phyloP scores from a whole-genome alignment of 2,797 vertebrate genomes.

The Rhodeus uyekii region DNA sequence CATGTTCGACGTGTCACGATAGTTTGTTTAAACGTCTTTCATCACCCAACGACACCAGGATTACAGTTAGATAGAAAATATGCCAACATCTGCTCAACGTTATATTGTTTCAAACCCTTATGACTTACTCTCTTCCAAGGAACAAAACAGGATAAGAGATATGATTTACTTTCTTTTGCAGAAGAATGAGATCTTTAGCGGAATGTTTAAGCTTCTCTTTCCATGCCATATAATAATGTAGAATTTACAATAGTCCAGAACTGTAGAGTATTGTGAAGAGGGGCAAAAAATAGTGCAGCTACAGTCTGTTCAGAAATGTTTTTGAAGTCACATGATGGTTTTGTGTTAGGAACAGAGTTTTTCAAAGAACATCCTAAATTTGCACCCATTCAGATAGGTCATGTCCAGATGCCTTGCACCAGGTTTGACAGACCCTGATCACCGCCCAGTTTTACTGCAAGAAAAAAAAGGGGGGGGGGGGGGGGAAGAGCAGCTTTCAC shows the following conservation, averaged over 20 bases:
- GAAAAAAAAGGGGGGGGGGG: not conserved
- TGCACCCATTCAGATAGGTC: not conserved
- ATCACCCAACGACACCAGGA: not conserved
- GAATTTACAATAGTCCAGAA: not conserved
- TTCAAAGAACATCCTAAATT: not conserved
- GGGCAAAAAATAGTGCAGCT: not conserved
- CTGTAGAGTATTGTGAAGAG: not conserved
- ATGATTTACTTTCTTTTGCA: not conserved
- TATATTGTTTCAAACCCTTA: not conserved
- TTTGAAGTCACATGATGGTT: not conserved
- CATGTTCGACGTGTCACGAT: not conserved
- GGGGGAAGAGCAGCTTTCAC: too few species aligned
- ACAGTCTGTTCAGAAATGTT: not conserved
- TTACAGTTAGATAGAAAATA: not conserved
- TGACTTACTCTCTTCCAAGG: not conserved
- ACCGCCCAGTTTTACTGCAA: not conserved
- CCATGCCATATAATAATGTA: not conserved
- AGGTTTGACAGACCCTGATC: not conserved
- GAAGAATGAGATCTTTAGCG: not conserved
- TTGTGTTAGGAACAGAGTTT: not conserved
- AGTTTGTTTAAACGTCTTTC: not conserved
- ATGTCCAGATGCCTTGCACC: not conserved
- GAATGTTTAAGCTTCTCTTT: not conserved
- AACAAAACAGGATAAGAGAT: not conserved
- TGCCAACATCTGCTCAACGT: not conserved